Evolutionary conservation across 1,140 invertebrate genomes (phyloP).

Genomic region (Ridgeia piscesae): DNA sequence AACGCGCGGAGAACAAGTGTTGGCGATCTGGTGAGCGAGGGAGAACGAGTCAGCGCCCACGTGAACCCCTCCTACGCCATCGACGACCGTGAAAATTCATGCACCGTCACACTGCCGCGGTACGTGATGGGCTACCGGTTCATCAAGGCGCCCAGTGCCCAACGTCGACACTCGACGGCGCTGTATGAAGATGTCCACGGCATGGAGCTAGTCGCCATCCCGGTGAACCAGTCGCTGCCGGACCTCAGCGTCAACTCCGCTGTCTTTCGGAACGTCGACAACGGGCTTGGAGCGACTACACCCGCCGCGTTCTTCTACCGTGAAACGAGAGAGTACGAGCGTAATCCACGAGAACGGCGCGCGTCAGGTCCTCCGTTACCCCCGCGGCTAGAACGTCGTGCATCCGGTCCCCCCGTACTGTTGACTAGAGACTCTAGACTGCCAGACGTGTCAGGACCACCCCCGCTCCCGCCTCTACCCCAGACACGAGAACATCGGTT

Average conservation of each 20-base stretch:
- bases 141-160: background rate
- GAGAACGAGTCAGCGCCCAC: background rate
- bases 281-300: background rate
- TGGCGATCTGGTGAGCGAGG: background rate
- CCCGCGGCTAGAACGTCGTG: background rate
- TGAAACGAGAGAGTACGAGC: background rate
- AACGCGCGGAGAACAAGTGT: background rate
- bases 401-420: no score
- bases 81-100: background rate
- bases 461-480: background rate
- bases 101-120: background rate
- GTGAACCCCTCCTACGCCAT: background rate
- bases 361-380: background rate
- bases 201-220: background rate
- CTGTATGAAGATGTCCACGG: background rate
- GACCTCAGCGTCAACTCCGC: background rate
- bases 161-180: background rate
- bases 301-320: background rate
- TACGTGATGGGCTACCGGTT: background rate
- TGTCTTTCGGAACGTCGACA: background rate
- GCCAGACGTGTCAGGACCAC: no score
- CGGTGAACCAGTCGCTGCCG: background rate
- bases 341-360: background rate
- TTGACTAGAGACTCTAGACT: no score
- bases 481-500: background rate